These are phyloP conservation scores for Antennarius maculatus DNA, from an alignment of 2,797 vertebrate species.

Conservation along the genomic window DNA sequence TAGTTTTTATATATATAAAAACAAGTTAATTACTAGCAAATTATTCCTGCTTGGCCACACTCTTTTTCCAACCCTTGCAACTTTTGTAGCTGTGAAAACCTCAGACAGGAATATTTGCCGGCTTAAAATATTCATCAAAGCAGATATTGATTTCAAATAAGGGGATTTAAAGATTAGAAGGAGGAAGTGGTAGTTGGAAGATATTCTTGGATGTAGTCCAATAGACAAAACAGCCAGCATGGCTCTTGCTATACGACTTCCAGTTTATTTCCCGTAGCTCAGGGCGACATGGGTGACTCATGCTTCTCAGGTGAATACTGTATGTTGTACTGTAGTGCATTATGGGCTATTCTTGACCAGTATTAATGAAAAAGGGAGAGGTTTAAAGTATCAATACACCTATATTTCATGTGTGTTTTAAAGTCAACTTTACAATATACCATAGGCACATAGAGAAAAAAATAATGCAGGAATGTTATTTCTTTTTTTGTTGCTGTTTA, in stretches of 20 bases:
- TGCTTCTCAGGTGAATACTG: no score
- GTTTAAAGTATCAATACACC: not conserved
- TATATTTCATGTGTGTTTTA: no score
- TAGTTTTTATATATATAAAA: no score
- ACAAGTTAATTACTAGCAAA: not conserved
- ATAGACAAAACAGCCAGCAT: not conserved
- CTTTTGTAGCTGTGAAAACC: not conserved
- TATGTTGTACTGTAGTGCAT: no score
- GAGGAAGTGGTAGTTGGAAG: no score
- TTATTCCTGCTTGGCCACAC: not conserved
- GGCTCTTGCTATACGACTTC: not conserved
- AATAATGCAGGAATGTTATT: not conserved
- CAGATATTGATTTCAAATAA: conserved; percentile 29
- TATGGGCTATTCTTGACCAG: not conserved
- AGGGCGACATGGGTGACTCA: no score
- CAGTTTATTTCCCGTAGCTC: not conserved
- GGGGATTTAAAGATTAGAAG: not conserved
- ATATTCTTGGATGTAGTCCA: not conserved
- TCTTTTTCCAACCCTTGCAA: not conserved
- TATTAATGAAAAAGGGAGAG: not conserved
- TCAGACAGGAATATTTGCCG: conserved; percentile 2
- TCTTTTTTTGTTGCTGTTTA: not conserved
- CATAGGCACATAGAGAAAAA: not conserved
- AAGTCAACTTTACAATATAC: not conserved
- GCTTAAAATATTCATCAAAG: conserved; percentile 46